Percentiles rank a stretch among this genome's conserved stretches.
Conservation (phyloP, 2,888 invertebrate genomes). For the Leptinotarsa juncta region DNA sequence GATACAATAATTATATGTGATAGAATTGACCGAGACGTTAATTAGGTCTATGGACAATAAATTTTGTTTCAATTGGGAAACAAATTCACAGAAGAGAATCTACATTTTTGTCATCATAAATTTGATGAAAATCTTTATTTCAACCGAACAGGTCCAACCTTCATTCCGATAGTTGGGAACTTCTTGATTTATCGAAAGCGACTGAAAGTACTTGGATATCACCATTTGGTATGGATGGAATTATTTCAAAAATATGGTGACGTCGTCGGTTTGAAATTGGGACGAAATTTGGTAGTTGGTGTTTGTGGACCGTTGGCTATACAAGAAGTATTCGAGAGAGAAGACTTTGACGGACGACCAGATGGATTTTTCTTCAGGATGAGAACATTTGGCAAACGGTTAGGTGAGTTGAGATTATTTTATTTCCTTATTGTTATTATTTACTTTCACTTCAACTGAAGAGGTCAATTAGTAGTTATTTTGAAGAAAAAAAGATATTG, state of each 20-base stretch:
- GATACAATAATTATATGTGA: too few species aligned
- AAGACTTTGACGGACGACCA: slow-evolving; percentile 78
- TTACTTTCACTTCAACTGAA: too few species aligned
- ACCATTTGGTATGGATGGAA: slow-evolving; percentile 73
- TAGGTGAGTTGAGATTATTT: slow-evolving; percentile 67
- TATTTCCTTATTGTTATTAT: neutral
- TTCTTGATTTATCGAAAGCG: slow-evolving; percentile 62
- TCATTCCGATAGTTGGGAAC: slow-evolving; percentile 71
- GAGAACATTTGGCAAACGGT: slow-evolving; percentile 74
- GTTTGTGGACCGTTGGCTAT: slow-evolving; percentile 74
- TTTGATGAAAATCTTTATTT: neutral
- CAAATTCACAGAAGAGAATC: too few species aligned
- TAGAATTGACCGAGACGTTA: too few species aligned
- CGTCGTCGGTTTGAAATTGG: slow-evolving; percentile 75
- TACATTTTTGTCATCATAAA: neutral
- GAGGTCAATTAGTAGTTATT: too few species aligned
- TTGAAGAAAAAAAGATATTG: too few species aligned
- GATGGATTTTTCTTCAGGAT: slow-evolving; percentile 77
- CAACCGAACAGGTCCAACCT: slow-evolving; percentile 67
- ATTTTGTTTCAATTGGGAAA: too few species aligned
- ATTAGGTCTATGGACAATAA: too few species aligned
- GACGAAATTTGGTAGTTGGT: slow-evolving; percentile 72
- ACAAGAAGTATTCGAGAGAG: slow-evolving; percentile 71
- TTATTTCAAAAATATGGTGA: slow-evolving; percentile 73
- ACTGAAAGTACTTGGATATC: slow-evolving; percentile 64